Percentiles rank a stretch among this genome's conserved stretches.
phyloP scores from a whole-genome alignment of 2,113 vertebrate genomes.

The Trochalopteron elliotii region DNA sequence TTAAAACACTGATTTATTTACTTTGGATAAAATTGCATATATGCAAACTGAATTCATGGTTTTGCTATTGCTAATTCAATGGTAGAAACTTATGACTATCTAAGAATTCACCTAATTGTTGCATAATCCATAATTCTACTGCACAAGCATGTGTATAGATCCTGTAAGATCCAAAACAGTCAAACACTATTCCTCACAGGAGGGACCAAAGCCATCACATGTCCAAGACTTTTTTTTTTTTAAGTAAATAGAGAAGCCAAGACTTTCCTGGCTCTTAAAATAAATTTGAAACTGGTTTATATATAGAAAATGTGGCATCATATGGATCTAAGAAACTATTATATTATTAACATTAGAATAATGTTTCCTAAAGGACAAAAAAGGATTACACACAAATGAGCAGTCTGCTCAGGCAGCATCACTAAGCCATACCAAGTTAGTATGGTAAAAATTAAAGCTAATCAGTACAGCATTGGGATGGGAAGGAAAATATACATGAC shows the following conservation, averaged over 20 bases:
- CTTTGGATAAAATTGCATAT: conserved; percentile 42
- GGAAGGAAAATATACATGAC: not conserved
- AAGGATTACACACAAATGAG: not conserved
- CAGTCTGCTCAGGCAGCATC: not conserved
- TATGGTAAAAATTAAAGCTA: not conserved
- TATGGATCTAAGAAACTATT: not conserved
- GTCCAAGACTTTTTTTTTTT: not conserved
- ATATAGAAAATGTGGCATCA: not conserved
- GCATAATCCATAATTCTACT: not conserved
- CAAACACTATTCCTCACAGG: not conserved
- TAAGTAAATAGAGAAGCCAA: not conserved
- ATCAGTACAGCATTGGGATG: not conserved
- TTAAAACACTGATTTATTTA: conserved; percentile 68
- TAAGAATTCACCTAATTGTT: not conserved
- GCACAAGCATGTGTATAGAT: not conserved
- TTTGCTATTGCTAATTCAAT: conserved; percentile 9
- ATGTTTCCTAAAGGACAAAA: not conserved
- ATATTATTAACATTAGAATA: not conserved
- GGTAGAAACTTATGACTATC: not conserved
- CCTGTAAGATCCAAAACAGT: not conserved
- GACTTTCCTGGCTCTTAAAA: not conserved
- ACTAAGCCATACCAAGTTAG: not conserved
- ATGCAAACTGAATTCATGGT: not conserved
- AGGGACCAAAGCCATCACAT: not conserved
- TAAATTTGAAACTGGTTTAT: not conserved